Evolutionary conservation across 2,113 vertebrate species (phyloP).

Genomic region (Calonectris borealis): DNA sequence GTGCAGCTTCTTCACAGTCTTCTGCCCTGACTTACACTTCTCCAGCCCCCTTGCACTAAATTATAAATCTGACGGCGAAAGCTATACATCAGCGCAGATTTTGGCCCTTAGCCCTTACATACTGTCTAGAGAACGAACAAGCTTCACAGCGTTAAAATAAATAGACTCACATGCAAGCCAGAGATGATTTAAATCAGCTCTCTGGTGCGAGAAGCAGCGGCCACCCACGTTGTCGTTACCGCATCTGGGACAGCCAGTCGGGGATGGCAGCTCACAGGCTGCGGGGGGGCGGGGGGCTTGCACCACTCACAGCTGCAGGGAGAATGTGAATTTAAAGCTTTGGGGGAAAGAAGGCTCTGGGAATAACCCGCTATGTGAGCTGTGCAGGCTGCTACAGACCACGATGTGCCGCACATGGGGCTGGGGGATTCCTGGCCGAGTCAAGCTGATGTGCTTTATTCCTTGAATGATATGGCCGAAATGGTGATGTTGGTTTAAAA

Average conservation of each 20-base stretch:
- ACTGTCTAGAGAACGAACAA: slow-evolving; percentile 35
- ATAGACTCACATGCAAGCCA: not conserved
- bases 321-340: not conserved
- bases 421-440: not conserved
- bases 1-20: not conserved
- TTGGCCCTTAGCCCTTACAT: slow-evolving; percentile 28
- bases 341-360: not conserved
- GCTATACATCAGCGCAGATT: not conserved
- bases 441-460: not conserved
- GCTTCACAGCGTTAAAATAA: slow-evolving; percentile 26
- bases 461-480: not conserved
- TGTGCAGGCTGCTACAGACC: not conserved
- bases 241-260: not conserved
- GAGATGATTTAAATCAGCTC: slow-evolving; percentile 19
- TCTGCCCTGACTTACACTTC: not conserved
- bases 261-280: not conserved
- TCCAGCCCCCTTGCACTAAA: not conserved
- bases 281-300: accelerated
- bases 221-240: not conserved
- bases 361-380: not conserved
- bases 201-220: not conserved
- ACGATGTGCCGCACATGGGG: accelerated
- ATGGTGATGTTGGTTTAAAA: not conserved
- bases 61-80: not conserved
- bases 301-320: not conserved